A percentile compares a stretch with the other conserved stretches of the same genome.
Evolutionary conservation across 2,797 vertebrate species (phyloP).

Genomic region (Gymnoscopelus braueri): DNA sequence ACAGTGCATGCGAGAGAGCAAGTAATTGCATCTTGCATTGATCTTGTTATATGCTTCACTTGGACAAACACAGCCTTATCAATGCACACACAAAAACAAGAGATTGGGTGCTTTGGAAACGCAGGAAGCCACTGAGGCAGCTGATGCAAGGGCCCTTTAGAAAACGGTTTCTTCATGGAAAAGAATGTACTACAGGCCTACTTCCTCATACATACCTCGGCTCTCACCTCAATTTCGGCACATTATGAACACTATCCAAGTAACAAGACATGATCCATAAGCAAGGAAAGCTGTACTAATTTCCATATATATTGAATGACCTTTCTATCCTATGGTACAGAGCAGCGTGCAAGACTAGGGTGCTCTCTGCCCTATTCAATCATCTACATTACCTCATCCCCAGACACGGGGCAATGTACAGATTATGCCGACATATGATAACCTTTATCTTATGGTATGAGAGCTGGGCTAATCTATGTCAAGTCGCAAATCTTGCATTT

Average conservation of each 20-base stretch:
- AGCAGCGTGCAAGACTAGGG: slow-evolving; percentile 24
- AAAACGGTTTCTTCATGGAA: slow-evolving; percentile 17
- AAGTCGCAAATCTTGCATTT: slow-evolving; percentile 37
- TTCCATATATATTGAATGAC: slow-evolving; percentile 76
- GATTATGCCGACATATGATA: slow-evolving; percentile 59
- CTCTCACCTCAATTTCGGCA: slow-evolving; percentile 8
- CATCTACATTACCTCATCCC: slow-evolving; percentile 45
- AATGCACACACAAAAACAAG: slow-evolving; percentile 11
- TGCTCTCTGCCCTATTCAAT: slow-evolving; percentile 57
- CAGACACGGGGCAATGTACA: slow-evolving; percentile 37
- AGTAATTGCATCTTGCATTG: slow-evolving; percentile 39
- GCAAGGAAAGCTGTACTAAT: slow-evolving; percentile 57
- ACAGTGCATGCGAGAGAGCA: slow-evolving; percentile 8
- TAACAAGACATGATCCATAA: slow-evolving; percentile 27
- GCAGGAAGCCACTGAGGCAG: neutral
- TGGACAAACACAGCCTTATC: slow-evolving; percentile 31
- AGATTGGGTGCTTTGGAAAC: slow-evolving; percentile 19
- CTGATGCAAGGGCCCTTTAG: slow-evolving; percentile 15
- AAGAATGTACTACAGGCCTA: slow-evolving; percentile 24
- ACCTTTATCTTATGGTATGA: slow-evolving; percentile 56
- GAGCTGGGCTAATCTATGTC: slow-evolving; percentile 53
- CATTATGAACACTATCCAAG: slow-evolving; percentile 46
- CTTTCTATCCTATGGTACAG: slow-evolving; percentile 55
- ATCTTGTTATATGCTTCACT: slow-evolving; percentile 31
- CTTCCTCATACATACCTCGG: slow-evolving; percentile 18